A percentile compares a stretch with the other conserved stretches of the same genome.
phyloP scores from a whole-genome alignment of 2,888 invertebrate species.

The Notodonta dromedarius region DNA sequence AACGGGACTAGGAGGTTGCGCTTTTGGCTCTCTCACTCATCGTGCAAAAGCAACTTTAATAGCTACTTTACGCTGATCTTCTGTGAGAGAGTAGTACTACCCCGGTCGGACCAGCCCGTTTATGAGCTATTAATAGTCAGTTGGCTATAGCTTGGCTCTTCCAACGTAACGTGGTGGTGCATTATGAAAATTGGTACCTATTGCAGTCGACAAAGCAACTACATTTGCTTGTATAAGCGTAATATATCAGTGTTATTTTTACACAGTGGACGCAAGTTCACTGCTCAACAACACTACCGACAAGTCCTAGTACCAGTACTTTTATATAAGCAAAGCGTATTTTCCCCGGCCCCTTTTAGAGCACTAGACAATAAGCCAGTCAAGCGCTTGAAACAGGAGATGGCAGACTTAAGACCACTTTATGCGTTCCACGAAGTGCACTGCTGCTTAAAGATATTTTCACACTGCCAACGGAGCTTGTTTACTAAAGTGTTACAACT shows the following conservation, averaged over 20 bases:
- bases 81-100: too few relatives aligned
- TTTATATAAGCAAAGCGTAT: slow-evolving; percentile 19
- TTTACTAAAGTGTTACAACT: not conserved
- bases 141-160: not conserved
- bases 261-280: not conserved
- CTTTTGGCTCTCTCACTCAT: too few relatives aligned
- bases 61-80: too few relatives aligned
- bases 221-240: too few relatives aligned
- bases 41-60: too few relatives aligned
- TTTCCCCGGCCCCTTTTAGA: slow-evolving; percentile 37
- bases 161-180: too few relatives aligned
- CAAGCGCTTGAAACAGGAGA: slow-evolving; percentile 54
- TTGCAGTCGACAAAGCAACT: too few relatives aligned
- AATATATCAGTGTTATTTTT: too few relatives aligned
- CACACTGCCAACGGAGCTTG: slow-evolving; percentile 24
- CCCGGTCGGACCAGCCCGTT: too few relatives aligned
- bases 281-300: not conserved
- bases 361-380: slow-evolving; percentile 50
- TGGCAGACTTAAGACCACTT: slow-evolving; percentile 60
- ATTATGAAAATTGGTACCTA: too few relatives aligned
- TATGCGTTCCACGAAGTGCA: slow-evolving; percentile 61
- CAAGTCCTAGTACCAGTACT: not conserved
- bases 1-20: too few relatives aligned
- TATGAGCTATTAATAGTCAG: not conserved
- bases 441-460: slow-evolving; percentile 60